Base-by-base conservation (phyloP, 2,113 vertebrate genomes). In the Tachysurus fulvidraco region DNA sequence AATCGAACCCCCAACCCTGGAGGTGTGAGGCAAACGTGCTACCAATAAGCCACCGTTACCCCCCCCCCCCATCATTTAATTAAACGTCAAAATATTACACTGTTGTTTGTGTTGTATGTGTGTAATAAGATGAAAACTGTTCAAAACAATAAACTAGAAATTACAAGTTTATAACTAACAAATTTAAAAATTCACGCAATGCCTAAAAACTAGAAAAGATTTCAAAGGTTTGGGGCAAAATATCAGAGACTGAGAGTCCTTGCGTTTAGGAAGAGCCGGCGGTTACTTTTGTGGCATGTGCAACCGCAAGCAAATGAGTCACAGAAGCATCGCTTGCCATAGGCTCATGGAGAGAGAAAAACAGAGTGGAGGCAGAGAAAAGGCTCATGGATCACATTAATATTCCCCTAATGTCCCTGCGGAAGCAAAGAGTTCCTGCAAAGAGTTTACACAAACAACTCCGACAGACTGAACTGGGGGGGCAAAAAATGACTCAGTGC, bases 371-470 rank as follows among this genome's bases (percentile, higher is more conserved):
- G 54, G 62, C 81, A 85, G n/a, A 54, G 50, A 67, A n/a, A 74
- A 78, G 83, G 71, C 65, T 84, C 44, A 11, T 59, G 65, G 71
- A 64, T 79, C 73, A 80, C 89, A 89, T 88, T 89, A 88, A 89
- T 83, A 86, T 89, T 88, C 89, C 67, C 25, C 52, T 85, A 83
- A 84, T 83, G 73, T 88, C 77, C 64, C 80, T 17, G 64, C 46
- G 46, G 84, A 85, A 86, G 77, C 79, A 69, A 87, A 86, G 74
- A 54, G 60, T 83, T 30, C 71, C 55, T 87, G 78, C 84, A 86
- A 85, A 83, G 79, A 83, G 60, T 87, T 83, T 76, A 57, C 84
- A 88, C 64, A 89, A 88, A 89, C 86, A 89, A 46, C 79, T 79
- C 69, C 1, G 25, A 54, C 19, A 60, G 67, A 52, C 64, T 69